Evolutionary conservation across 2,113 vertebrate genomes (phyloP).

Genomic region (zebrafish (Danio rerio)): DNA sequence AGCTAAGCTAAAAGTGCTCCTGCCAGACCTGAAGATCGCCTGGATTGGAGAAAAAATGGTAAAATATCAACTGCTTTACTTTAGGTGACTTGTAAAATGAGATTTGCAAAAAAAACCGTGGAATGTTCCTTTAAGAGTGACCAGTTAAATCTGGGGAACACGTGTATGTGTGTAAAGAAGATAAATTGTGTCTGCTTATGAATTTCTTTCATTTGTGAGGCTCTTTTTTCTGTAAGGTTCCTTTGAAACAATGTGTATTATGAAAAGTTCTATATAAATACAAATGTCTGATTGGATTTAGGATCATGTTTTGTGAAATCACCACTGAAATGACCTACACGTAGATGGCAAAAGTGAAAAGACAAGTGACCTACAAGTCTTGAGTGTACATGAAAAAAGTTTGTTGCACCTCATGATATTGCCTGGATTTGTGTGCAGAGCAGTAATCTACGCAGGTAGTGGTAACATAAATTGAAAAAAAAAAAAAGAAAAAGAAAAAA

Average conservation of each 20-base stretch:
- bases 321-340: no score
- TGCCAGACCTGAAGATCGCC: no score
- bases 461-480: background rate
- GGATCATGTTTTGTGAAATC: background rate
- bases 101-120: no score
- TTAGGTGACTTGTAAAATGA: no score
- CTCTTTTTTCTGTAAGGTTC: background rate
- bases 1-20: no score
- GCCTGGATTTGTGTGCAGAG: background rate
- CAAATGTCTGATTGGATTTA: background rate
- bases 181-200: background rate
- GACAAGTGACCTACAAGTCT: background rate
- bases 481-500: no score
- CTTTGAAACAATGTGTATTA: constrained; percentile 22
- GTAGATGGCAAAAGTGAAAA: background rate
- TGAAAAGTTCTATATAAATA: background rate
- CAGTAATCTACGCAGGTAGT: no score
- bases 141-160: background rate
- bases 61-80: no score
- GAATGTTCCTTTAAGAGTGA: background rate
- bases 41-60: no score
- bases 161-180: constrained; percentile 8
- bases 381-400: background rate
- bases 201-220: background rate
- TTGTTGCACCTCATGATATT: background rate